phyloP scores from a whole-genome alignment of 2,113 vertebrate genomes.

The Lepisosteus osseus region DNA sequence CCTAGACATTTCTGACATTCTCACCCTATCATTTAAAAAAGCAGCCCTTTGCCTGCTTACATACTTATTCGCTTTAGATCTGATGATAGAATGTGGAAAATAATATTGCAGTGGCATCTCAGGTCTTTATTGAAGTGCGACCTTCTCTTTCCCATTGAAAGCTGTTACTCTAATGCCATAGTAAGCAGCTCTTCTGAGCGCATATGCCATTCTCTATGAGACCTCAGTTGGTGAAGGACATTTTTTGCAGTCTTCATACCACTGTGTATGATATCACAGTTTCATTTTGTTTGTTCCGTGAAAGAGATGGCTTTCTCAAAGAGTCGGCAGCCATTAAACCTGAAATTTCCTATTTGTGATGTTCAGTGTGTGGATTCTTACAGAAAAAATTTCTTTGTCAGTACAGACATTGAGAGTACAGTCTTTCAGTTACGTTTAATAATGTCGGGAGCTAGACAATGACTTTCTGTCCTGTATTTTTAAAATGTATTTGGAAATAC shows the following conservation, averaged over 20 bases:
- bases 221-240: background rate
- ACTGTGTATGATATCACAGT: background rate
- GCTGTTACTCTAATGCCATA: conserved; percentile 14
- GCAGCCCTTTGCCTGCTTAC: conserved; percentile 3
- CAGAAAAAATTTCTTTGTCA: too few relatives aligned
- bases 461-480: too few relatives aligned
- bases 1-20: conserved; percentile 17
- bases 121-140: conserved; percentile 21
- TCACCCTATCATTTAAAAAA: conserved; percentile 15
- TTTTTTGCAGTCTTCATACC: conserved; percentile 1
- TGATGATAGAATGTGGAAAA: conserved; percentile 27
- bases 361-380: too few relatives aligned
- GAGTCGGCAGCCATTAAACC: background rate
- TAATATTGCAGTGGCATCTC: conserved; percentile 22
- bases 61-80: conserved; percentile 15
- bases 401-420: too few relatives aligned
- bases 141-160: conserved; percentile 18
- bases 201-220: background rate
- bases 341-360: background rate
- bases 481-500: too few relatives aligned
- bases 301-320: background rate
- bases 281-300: background rate
- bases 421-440: too few relatives aligned
- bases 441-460: too few relatives aligned
- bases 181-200: conserved; percentile 6